Conservation (phyloP, 2,113 vertebrate genomes). For the Promerops cafer region DNA sequence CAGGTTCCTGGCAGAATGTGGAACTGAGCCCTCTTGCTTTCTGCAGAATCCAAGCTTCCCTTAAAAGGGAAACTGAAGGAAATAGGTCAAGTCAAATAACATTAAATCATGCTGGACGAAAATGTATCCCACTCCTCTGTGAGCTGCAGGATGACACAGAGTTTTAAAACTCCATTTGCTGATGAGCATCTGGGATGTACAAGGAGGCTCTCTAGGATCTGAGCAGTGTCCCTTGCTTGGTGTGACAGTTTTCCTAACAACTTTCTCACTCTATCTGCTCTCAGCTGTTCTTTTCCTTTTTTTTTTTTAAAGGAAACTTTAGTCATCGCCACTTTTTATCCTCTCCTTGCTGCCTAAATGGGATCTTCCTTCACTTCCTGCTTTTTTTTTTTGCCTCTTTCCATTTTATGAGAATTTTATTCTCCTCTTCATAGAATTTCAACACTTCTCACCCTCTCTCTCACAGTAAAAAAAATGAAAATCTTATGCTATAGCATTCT, state of each 20-base stretch:
- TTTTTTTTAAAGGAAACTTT: not conserved
- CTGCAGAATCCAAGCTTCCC: not conserved
- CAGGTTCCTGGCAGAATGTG: not conserved
- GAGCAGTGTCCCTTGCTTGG: not conserved
- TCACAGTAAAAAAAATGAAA: not conserved
- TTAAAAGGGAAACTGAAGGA: constrained; percentile 43
- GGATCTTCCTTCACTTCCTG: not conserved
- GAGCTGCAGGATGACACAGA: not conserved
- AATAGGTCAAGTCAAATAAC: constrained; percentile 36
- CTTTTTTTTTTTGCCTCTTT: not conserved
- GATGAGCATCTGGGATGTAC: not conserved
- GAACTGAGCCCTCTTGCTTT: not conserved
- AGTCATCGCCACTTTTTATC: not conserved
- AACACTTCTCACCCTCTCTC: not conserved
- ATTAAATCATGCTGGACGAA: not conserved
- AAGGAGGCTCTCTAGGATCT: not conserved
- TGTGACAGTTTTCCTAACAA: not conserved
- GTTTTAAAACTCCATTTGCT: not conserved
- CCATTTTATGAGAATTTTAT: not conserved
- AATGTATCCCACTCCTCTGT: not conserved
- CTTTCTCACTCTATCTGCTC: not conserved
- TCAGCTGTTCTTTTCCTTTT: not conserved
- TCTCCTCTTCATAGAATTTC: not conserved
- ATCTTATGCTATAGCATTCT: not conserved
- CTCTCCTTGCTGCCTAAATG: not conserved